A percentile compares a stretch with the other conserved stretches of the same genome.
phyloP scores from a whole-genome alignment of 2,113 vertebrate species.

The Catharus minimus region DNA sequence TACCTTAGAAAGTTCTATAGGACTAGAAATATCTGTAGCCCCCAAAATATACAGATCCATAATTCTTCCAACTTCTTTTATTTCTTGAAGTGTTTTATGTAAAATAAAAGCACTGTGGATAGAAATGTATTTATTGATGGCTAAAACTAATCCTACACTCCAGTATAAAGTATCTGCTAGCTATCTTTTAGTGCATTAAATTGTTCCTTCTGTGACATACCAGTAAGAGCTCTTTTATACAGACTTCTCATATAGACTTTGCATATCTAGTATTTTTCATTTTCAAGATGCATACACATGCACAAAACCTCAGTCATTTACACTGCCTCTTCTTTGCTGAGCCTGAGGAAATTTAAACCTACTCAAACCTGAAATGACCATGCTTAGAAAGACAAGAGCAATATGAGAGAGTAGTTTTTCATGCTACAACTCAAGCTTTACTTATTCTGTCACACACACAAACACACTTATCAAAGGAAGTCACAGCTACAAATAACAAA shows the following conservation, averaged over 20 bases:
- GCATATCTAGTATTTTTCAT: not conserved
- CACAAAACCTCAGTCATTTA: not conserved
- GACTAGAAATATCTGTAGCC: not conserved
- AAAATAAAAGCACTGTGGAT: not conserved
- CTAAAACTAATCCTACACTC: not conserved
- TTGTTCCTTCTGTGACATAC: not conserved
- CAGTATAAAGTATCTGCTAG: not conserved
- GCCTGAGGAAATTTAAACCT: not conserved
- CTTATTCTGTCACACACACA: not conserved
- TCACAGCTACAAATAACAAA: not conserved
- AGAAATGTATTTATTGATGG: not conserved
- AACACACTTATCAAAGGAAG: not conserved
- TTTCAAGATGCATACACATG: not conserved
- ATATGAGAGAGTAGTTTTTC: not conserved
- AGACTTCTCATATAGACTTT: not conserved
- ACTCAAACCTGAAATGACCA: not conserved
- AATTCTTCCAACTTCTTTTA: not conserved
- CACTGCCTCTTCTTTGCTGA: not conserved
- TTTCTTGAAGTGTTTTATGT: not conserved
- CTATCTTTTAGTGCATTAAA: not conserved
- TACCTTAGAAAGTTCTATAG: not conserved
- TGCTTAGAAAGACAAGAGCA: not conserved
- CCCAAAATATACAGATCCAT: not conserved
- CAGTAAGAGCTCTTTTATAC: not conserved
- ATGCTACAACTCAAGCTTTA: not conserved